Conservation (phyloP, 2,888 invertebrate genomes). For the Pterobdella sp. region DNA sequence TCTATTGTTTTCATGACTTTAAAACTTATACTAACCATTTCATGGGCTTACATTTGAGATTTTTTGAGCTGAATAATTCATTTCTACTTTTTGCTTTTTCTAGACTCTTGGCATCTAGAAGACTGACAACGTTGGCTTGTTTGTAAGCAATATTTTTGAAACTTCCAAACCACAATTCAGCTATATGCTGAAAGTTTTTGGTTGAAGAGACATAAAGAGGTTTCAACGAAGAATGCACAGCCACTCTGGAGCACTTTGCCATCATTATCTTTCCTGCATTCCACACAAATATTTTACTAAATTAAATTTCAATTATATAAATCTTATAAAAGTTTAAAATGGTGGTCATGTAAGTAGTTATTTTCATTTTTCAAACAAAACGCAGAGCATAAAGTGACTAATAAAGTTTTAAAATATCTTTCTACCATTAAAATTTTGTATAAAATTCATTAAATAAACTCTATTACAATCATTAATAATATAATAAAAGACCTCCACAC, state of each 20-base stretch:
- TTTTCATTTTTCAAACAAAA: not conserved
- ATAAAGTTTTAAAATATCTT: too few relatives aligned
- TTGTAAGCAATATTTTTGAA: slow-evolving; percentile 28
- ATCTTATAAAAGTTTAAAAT: not conserved
- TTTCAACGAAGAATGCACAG: slow-evolving; percentile 35
- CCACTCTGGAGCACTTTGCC: slow-evolving; percentile 37
- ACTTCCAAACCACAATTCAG: slow-evolving; percentile 35
- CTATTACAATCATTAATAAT: too few relatives aligned
- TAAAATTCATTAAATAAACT: too few relatives aligned
- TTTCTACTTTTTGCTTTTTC: not conserved
- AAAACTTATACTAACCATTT: not conserved
- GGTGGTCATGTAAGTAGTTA: not conserved
- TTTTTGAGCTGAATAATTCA: not conserved
- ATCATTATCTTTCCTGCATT: slow-evolving; percentile 32
- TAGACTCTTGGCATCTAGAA: not conserved
- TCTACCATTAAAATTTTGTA: too few relatives aligned
- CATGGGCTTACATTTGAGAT: not conserved
- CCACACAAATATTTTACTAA: not conserved
- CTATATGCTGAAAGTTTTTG: slow-evolving; percentile 33
- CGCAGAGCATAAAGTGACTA: too few relatives aligned
- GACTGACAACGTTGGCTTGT: slow-evolving; percentile 18
- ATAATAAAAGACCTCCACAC: slow-evolving; percentile 34
- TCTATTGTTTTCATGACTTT: too few relatives aligned
- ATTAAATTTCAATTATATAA: not conserved
- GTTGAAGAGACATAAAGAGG: slow-evolving; percentile 29